Evolutionary conservation across 2,888 invertebrate genomes (phyloP).

Genomic region (Aricia artaxerxes): DNA sequence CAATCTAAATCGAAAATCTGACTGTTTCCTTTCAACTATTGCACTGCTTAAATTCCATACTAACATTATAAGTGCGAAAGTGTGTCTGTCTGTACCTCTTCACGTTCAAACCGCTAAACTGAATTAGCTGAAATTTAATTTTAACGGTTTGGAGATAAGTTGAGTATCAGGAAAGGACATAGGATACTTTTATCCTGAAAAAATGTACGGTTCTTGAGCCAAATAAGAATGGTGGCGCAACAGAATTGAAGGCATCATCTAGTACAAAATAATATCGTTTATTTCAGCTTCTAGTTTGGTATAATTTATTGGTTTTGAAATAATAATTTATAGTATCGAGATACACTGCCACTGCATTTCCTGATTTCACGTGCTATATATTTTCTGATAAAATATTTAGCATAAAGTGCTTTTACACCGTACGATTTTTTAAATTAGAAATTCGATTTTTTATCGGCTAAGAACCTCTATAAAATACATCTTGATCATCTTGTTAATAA

Average conservation of each 20-base stretch:
- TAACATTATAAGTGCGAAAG: background rate
- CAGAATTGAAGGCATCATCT: background rate
- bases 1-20: background rate
- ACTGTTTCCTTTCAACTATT: background rate
- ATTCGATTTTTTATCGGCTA: too few relatives aligned
- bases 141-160: too few relatives aligned
- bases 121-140: too few relatives aligned
- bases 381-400: constrained; percentile 46
- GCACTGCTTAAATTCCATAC: background rate
- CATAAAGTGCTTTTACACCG: constrained; percentile 31
- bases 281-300: background rate
- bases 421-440: constrained; percentile 28
- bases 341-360: constrained; percentile 23
- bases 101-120: too few relatives aligned
- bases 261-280: background rate
- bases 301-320: background rate
- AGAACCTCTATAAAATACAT: too few relatives aligned
- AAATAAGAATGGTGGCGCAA: too few relatives aligned
- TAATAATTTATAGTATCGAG: constrained; percentile 24
- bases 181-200: too few relatives aligned
- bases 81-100: too few relatives aligned
- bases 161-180: too few relatives aligned
- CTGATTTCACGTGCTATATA: constrained; percentile 40
- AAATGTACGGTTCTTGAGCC: too few relatives aligned
- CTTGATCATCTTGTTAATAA: too few relatives aligned